These are phyloP conservation scores for Rhagoletis zephyria DNA, from an alignment of 1,140 invertebrate genomes.

Conservation along the genomic window DNA sequence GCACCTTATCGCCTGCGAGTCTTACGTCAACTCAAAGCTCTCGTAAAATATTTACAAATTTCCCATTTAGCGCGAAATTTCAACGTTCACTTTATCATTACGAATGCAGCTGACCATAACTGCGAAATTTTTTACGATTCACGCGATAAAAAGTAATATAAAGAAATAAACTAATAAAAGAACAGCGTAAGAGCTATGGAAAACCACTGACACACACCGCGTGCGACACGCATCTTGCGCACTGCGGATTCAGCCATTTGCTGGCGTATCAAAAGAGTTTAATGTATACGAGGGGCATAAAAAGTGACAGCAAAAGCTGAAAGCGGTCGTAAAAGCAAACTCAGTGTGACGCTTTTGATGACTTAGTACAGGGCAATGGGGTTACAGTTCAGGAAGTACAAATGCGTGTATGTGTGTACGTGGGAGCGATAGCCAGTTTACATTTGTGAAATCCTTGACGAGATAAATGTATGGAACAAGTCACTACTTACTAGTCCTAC, in stretches of 20 bases:
- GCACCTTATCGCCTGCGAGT: no score
- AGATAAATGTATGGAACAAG: no score
- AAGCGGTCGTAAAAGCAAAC: neutral
- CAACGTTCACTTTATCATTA: conserved; percentile 31
- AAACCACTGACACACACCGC: neutral
- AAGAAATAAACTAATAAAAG: neutral
- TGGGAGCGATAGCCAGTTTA: no score
- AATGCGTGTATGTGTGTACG: no score
- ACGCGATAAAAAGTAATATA: conserved; percentile 33
- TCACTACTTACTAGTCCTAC: neutral
- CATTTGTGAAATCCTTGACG: no score
- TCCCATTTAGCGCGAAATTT: neutral
- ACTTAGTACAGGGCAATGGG: no score
- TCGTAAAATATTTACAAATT: conserved; percentile 27
- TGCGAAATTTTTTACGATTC: conserved; percentile 11
- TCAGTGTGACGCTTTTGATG: no score
- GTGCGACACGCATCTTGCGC: neutral
- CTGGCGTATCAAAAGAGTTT: conserved; percentile 19
- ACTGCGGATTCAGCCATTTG: neutral
- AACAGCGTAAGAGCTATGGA: neutral
- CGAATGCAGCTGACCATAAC: conserved; percentile 10
- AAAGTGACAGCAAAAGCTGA: neutral
- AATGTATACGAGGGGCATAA: neutral
- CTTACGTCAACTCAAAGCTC: neutral
- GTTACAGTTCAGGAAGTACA: no score